Percentiles rank a stretch among this genome's conserved stretches.
Conservation (phyloP, 2,113 vertebrate species). For the Eptesicus fuscus region DNA sequence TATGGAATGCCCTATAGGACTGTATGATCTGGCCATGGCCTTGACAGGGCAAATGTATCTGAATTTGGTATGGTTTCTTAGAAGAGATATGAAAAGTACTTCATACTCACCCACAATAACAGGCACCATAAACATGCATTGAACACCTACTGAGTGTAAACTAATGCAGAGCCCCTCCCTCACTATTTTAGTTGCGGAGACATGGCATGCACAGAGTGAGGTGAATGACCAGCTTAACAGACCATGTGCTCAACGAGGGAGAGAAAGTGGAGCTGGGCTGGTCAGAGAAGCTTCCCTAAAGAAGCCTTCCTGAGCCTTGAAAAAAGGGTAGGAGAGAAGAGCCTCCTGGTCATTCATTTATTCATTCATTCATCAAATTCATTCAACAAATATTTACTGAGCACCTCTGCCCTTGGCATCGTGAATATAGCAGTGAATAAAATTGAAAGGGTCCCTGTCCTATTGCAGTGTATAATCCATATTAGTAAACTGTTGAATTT, state of each 20-base stretch:
- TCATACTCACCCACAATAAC: neutral
- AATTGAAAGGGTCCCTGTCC: neutral
- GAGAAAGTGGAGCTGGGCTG: neutral
- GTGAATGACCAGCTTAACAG: neutral
- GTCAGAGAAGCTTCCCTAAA: slow-evolving; percentile 14
- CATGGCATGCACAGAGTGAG: neutral
- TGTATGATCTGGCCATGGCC: neutral
- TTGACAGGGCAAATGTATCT: slow-evolving; percentile 25
- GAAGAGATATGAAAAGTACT: neutral
- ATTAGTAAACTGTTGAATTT: neutral
- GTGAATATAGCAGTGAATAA: neutral
- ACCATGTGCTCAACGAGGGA: neutral
- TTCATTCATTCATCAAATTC: neutral
- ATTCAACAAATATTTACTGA: slow-evolving; percentile 4
- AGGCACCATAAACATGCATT: neutral
- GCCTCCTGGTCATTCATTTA: neutral
- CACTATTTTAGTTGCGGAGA: neutral
- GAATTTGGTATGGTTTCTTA: neutral
- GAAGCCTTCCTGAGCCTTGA: neutral
- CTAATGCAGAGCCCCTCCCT: neutral
- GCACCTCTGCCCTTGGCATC: neutral
- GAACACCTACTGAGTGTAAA: neutral
- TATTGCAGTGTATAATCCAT: neutral
- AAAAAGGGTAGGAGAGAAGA: neutral
- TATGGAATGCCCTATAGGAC: neutral